Conservation (phyloP, 1,140 invertebrate species). For the Drosophila suzukii region DNA sequence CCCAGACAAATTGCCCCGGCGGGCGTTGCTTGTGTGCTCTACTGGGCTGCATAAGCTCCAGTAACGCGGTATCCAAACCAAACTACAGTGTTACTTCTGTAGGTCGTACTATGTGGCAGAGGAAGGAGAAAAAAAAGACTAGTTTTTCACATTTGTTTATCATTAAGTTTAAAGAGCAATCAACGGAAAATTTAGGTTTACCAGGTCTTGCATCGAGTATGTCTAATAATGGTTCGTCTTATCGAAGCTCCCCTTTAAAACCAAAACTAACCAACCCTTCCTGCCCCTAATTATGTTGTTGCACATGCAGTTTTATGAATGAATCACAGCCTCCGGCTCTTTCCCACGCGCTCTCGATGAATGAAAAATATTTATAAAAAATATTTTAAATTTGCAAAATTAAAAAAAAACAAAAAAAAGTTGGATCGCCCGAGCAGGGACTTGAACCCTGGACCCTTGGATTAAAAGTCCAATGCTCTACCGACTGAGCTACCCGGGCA, state of each 20-base stretch:
- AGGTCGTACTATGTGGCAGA: not conserved
- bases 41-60: constrained; percentile 42
- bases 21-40: constrained; percentile 60
- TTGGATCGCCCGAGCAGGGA: constrained; percentile 89
- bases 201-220: not conserved
- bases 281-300: constrained; percentile 69
- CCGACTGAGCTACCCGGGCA: constrained; percentile 94
- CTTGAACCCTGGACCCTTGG: constrained; percentile 92
- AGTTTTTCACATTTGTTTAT: too few species aligned
- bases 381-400: constrained; percentile 11
- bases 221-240: not conserved
- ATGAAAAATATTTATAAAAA: constrained; percentile 38
- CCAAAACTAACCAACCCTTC: constrained; percentile 37
- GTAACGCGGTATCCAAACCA: not conserved
- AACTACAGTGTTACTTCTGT: constrained; percentile 17
- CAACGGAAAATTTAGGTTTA: not conserved
- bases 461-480: constrained; percentile 94
- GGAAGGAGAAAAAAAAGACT: too few species aligned
- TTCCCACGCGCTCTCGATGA: constrained; percentile 58
- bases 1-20: constrained; percentile 56
- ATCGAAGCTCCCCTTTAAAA: constrained; percentile 1
- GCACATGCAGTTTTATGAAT: constrained; percentile 73
- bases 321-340: constrained; percentile 53
- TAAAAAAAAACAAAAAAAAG: constrained; percentile 8
- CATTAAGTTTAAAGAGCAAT: too few species aligned